phyloP scores from a whole-genome alignment of 2,888 invertebrate genomes.

The Crioceris asparagi region DNA sequence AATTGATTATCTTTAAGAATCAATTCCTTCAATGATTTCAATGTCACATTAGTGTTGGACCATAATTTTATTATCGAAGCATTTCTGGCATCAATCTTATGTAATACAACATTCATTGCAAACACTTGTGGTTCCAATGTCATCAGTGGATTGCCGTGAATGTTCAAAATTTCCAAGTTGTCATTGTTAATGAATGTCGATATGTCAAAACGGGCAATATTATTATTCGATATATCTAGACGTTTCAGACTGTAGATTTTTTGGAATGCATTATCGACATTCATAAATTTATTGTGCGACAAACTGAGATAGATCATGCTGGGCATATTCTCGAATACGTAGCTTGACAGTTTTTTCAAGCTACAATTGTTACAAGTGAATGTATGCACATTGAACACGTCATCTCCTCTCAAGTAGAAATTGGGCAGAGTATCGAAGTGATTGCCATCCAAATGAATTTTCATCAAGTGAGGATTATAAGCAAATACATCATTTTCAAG shows the following conservation, averaged over 20 bases:
- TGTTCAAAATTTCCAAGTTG: slow-evolving; percentile 52
- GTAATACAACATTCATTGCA: slow-evolving; percentile 48
- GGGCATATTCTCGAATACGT: slow-evolving; percentile 62
- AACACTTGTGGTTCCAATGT: slow-evolving; percentile 58
- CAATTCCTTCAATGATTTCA: slow-evolving; percentile 37
- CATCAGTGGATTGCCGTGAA: slow-evolving; percentile 59
- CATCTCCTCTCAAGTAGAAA: slow-evolving; percentile 35
- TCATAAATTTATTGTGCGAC: slow-evolving; percentile 49
- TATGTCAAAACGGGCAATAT: slow-evolving; percentile 48
- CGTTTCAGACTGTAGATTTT: slow-evolving; percentile 50
- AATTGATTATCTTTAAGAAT: slow-evolving; percentile 50
- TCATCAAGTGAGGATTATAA: slow-evolving; percentile 57
- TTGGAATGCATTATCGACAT: slow-evolving; percentile 47
- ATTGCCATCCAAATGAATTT: slow-evolving; percentile 61
- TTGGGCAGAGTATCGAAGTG: slow-evolving; percentile 56
- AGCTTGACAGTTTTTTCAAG: slow-evolving; percentile 46
- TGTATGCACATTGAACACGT: slow-evolving; percentile 18
- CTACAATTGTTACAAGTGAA: slow-evolving; percentile 68
- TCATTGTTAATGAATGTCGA: slow-evolving; percentile 57
- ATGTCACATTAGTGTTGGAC: slow-evolving; percentile 33
- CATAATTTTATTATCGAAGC: slow-evolving; percentile 57
- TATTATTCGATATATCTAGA: slow-evolving; percentile 62
- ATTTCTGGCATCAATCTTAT: slow-evolving; percentile 59
- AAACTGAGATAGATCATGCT: slow-evolving; percentile 50
- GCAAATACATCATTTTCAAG: slow-evolving; percentile 58